These are phyloP conservation scores for Xylocampa areola DNA, from an alignment of 2,888 invertebrate genomes.

Conservation along the genomic window DNA sequence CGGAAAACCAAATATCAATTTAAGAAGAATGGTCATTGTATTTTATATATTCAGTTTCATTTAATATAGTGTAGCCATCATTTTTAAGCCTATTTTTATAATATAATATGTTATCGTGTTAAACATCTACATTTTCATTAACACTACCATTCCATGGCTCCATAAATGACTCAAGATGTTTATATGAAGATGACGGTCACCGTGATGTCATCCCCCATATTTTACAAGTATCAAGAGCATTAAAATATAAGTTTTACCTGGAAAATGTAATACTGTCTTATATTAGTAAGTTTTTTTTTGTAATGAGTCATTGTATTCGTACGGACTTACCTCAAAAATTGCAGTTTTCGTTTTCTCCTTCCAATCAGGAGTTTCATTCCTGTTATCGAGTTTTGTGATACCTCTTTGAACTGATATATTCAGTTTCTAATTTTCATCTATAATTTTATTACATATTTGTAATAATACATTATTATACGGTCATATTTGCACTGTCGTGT, in stretches of 20 bases:
- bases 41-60: background rate
- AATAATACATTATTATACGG: constrained; percentile 15
- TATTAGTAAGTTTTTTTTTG: constrained; percentile 26
- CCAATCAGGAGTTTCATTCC: background rate
- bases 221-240: constrained; percentile 15
- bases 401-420: constrained; percentile 1
- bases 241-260: constrained; percentile 19
- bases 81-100: constrained; percentile 21
- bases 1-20: too few relatives aligned
- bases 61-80: constrained; percentile 1
- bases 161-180: constrained; percentile 51
- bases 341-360: constrained; percentile 13
- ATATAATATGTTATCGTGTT: constrained; percentile 29
- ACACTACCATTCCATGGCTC: constrained; percentile 20
- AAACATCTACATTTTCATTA: constrained; percentile 28
- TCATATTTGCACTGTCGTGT: constrained; percentile 41
- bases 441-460: constrained; percentile 8
- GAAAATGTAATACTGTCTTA: constrained; percentile 6
- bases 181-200: constrained; percentile 40
- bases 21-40: too few relatives aligned
- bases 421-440: background rate
- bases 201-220: constrained; percentile 45
- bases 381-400: background rate
- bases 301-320: constrained; percentile 16
- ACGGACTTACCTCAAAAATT: constrained; percentile 2